Evolutionary conservation across 2,113 vertebrate genomes (phyloP).

Genomic region (Cottus gobio): DNA sequence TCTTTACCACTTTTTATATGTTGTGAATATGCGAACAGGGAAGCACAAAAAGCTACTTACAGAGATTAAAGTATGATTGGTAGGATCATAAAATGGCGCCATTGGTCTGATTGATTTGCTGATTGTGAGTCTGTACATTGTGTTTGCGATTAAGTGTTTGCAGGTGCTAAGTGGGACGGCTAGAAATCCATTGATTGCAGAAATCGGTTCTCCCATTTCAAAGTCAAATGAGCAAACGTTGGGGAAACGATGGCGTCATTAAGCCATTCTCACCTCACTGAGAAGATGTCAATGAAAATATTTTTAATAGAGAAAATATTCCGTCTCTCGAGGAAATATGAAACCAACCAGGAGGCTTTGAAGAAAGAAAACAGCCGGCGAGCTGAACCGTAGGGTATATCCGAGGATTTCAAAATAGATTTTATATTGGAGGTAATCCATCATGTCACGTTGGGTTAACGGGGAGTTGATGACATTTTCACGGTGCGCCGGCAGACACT

Average conservation of each 20-base stretch:
- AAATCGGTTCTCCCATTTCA: constrained; percentile 45
- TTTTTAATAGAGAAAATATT: neutral
- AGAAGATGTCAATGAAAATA: neutral
- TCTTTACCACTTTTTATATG: neutral
- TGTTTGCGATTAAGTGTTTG: constrained; percentile 6
- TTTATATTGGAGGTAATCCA: neutral
- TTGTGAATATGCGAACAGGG: neutral
- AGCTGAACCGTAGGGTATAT: neutral
- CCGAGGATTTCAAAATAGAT: neutral
- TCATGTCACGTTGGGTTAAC: constrained; percentile 2
- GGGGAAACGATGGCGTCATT: constrained; percentile 15
- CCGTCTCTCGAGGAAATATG: neutral
- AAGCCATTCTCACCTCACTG: neutral
- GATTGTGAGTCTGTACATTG: constrained; percentile 1
- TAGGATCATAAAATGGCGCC: neutral
- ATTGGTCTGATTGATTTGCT: constrained; percentile 20
- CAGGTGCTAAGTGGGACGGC: constrained; percentile 30
- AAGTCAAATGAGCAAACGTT: constrained; percentile 51
- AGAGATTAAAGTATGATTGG: constrained; percentile 12
- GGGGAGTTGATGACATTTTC: constrained; percentile 31
- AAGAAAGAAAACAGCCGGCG: neutral
- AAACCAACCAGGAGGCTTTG: neutral
- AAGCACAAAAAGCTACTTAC: neutral
- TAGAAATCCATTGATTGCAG: constrained; percentile 39
- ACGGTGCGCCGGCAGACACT: neutral